Conservation (phyloP, 2,113 vertebrate genomes). For the Thunnus maccoyii region DNA sequence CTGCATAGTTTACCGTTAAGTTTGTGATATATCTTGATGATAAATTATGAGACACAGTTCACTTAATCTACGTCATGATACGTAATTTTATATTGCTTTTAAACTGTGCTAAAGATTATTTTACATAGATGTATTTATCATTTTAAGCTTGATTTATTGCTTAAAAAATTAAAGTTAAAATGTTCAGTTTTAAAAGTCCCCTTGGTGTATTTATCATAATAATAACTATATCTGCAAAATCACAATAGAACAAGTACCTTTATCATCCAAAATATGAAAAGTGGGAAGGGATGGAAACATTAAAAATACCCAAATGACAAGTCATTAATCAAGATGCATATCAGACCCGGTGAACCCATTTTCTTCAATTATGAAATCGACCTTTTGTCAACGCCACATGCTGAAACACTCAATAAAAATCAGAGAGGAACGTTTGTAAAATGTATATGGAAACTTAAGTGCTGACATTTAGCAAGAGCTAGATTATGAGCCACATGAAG, state of each 20-base stretch:
- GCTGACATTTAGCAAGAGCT: conserved; percentile 38
- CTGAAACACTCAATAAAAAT: conserved; percentile 67
- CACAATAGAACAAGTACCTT: background rate
- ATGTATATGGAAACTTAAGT: conserved; percentile 30
- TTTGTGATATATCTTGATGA: too few relatives aligned
- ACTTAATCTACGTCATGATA: too few relatives aligned
- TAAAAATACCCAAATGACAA: background rate
- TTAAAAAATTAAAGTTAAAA: too few relatives aligned
- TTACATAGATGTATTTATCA: too few relatives aligned
- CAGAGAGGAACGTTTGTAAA: conserved; percentile 27
- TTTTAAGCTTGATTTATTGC: too few relatives aligned
- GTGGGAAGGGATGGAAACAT: conserved; percentile 16
- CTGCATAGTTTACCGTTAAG: too few relatives aligned
- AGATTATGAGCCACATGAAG: conserved; percentile 39
- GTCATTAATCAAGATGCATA: conserved; percentile 54
- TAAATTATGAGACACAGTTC: too few relatives aligned
- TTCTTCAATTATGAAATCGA: conserved; percentile 62
- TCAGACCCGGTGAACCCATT: conserved; percentile 48
- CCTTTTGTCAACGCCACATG: conserved; percentile 40
- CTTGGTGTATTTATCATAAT: too few relatives aligned
- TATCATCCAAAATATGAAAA: conserved; percentile 12
- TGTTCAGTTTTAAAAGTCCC: too few relatives aligned
- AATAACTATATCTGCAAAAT: background rate
- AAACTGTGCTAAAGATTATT: too few relatives aligned
- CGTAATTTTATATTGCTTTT: too few relatives aligned